These are phyloP conservation scores for Nomada hirtipes DNA, from an alignment of 2,888 invertebrate genomes.

Conservation along the genomic window DNA sequence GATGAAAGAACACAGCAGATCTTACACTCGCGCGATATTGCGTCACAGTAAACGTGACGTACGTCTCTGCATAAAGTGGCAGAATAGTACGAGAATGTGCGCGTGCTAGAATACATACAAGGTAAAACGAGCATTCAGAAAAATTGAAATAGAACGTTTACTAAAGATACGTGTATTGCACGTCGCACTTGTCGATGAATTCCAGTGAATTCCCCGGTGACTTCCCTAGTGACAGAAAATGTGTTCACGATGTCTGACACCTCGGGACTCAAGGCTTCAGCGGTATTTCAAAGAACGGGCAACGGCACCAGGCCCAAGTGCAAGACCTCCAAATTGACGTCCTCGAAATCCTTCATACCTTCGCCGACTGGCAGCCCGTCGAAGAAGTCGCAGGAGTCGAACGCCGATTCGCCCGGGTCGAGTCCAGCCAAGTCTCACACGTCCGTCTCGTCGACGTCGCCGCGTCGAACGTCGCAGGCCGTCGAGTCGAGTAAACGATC, in stretches of 20 bases:
- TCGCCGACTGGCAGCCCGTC: constrained; percentile 17
- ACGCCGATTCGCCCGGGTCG: constrained; percentile 36
- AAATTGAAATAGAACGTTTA: too few relatives aligned
- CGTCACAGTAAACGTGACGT: too few relatives aligned
- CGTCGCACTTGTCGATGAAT: not conserved
- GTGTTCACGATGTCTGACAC: constrained; percentile 74
- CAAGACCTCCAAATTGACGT: constrained; percentile 69
- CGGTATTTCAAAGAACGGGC: constrained; percentile 58
- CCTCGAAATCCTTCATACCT: constrained; percentile 61
- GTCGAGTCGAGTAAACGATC: constrained; percentile 56
- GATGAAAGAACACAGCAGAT: too few relatives aligned
- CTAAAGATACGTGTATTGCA: too few relatives aligned
- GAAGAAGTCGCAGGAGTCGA: constrained; percentile 39
- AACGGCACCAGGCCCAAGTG: constrained; percentile 78
- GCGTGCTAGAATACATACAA: not conserved
- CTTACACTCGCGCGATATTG: too few relatives aligned
- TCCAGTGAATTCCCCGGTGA: not conserved
- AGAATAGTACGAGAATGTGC: not conserved
- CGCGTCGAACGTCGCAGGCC: constrained; percentile 50
- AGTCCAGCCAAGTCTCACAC: constrained; percentile 50
- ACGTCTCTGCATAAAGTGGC: too few relatives aligned
- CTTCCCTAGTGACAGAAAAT: constrained; percentile 59
- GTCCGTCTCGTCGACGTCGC: constrained; percentile 47
- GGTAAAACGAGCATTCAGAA: too few relatives aligned
- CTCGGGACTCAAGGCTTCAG: constrained; percentile 72